Conservation (phyloP, 2,888 invertebrate genomes). For the Disparrhopalites patrizii region DNA sequence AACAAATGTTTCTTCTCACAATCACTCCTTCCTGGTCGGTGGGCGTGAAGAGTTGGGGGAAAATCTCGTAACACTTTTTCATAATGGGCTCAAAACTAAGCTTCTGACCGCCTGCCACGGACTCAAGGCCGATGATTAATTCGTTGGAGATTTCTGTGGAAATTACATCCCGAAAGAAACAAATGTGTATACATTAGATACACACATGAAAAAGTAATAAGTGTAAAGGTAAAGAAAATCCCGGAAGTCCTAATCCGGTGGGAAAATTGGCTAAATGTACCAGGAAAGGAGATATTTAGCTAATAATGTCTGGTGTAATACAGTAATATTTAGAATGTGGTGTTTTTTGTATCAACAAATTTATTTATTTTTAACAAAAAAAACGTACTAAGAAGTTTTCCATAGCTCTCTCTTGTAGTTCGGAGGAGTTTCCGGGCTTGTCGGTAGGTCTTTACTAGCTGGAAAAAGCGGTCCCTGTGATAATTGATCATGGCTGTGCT, state of each 20-base stretch:
- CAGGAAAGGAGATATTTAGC: neutral
- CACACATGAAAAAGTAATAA: neutral
- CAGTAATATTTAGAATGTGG: neutral
- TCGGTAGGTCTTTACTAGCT: conserved; percentile 37
- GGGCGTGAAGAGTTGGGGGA: conserved; percentile 55
- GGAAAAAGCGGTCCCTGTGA: conserved; percentile 41
- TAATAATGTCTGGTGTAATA: neutral
- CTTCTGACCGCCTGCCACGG: conserved; percentile 57
- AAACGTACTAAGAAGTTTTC: conserved; percentile 45
- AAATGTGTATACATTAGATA: neutral
- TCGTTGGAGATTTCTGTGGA: conserved; percentile 59
- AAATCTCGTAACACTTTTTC: conserved; percentile 55
- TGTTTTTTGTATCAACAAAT: too few relatives aligned
- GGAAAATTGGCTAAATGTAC: too few relatives aligned
- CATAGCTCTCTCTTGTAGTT: conserved; percentile 42
- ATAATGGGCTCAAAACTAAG: conserved; percentile 55
- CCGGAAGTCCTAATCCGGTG: too few relatives aligned
- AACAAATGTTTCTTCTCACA: too few relatives aligned
- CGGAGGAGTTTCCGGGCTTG: conserved; percentile 35
- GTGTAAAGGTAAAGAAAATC: neutral
- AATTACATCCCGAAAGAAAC: conserved; percentile 18
- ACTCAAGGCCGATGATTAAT: conserved; percentile 59
- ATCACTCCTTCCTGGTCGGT: conserved; percentile 2
- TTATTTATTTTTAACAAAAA: too few relatives aligned
- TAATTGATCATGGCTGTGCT: neutral